These are phyloP conservation scores for Drosophila recens DNA, from an alignment of 2,888 invertebrate species.

Conservation along the genomic window DNA sequence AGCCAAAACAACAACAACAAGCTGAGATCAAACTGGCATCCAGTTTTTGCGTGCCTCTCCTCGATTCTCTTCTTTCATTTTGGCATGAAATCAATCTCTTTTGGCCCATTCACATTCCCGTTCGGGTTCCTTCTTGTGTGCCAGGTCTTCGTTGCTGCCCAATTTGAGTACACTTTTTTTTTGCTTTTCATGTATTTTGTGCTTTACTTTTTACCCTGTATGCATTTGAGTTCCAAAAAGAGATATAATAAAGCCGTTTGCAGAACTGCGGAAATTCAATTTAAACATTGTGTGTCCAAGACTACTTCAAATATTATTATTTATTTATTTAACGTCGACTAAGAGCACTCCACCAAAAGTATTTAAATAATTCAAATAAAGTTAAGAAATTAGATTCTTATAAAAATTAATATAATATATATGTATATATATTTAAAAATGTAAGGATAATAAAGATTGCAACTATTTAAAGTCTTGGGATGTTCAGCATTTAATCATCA, in stretches of 20 bases:
- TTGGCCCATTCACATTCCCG: slow-evolving; percentile 41
- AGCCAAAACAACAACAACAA: slow-evolving; percentile 19
- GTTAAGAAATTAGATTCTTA: no score
- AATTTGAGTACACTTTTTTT: slow-evolving; percentile 41
- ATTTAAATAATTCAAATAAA: no score
- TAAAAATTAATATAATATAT: no score
- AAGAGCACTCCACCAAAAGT: no score
- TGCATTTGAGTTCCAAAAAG: not conserved
- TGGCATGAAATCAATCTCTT: slow-evolving; percentile 70
- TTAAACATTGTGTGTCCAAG: not conserved
- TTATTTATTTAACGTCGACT: no score
- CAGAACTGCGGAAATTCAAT: not conserved
- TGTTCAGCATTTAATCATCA: no score
- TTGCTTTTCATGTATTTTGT: slow-evolving; percentile 24
- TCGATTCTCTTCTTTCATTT: slow-evolving; percentile 45
- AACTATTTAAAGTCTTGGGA: no score
- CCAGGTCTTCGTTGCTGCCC: slow-evolving; percentile 20
- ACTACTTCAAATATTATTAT: not conserved
- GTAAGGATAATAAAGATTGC: no score
- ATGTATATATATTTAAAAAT: no score
- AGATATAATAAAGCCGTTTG: not conserved
- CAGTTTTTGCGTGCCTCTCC: slow-evolving; percentile 34
- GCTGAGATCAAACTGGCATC: slow-evolving; percentile 31
- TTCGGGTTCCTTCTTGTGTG: slow-evolving; percentile 4
- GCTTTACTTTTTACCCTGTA: slow-evolving; percentile 16